A percentile compares a stretch with the other conserved stretches of the same genome.
phyloP scores from a whole-genome alignment of 2,797 vertebrate genomes.

The Enteromius afrohamiltoni region DNA sequence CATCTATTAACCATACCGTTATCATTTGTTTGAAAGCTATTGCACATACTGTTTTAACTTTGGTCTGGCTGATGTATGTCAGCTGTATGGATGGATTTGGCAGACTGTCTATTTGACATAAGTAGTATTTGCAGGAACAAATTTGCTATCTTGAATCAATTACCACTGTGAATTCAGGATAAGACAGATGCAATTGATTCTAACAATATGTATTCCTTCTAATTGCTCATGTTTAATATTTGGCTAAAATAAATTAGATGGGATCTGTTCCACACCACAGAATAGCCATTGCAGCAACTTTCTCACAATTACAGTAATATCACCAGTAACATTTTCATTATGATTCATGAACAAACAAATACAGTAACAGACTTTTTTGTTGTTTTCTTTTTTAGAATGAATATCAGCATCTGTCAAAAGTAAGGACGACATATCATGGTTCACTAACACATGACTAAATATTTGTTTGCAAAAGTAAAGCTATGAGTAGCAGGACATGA shows the following conservation, averaged over 20 bases:
- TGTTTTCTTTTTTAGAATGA: background rate
- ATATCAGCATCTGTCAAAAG: background rate
- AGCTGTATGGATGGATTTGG: background rate
- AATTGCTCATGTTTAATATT: background rate
- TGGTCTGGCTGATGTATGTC: background rate
- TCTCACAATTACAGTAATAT: background rate
- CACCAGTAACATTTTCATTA: background rate
- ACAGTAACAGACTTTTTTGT: background rate
- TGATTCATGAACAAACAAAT: constrained; percentile 23
- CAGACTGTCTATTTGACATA: background rate
- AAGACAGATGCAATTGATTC: background rate
- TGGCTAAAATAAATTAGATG: background rate
- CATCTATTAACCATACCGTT: background rate
- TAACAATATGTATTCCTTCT: background rate
- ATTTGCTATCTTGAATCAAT: background rate
- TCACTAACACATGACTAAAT: constrained; percentile 29
- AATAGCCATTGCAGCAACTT: constrained; percentile 7
- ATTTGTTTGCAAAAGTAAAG: constrained; percentile 55
- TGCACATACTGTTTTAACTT: background rate
- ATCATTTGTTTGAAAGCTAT: background rate
- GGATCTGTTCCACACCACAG: background rate
- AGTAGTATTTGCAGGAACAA: background rate
- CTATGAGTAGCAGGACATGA: background rate
- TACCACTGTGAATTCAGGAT: background rate
- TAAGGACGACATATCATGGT: background rate